phyloP scores from a whole-genome alignment of 2,113 vertebrate genomes.

The Amblyopsis rosae region DNA sequence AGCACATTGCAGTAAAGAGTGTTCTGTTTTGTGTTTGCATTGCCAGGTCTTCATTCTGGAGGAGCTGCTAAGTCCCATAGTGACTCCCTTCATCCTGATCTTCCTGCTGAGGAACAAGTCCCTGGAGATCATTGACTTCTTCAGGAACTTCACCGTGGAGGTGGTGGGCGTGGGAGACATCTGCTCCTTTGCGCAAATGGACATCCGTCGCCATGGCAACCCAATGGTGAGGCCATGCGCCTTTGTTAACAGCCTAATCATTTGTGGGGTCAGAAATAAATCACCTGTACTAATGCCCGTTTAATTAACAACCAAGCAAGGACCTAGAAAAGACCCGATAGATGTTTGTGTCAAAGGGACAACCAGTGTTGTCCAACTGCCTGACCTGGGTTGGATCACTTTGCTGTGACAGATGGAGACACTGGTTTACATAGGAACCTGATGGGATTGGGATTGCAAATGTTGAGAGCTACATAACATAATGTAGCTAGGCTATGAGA shows the following conservation, averaged over 20 bases:
- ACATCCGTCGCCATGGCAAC: conserved; percentile 95
- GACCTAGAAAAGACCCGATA: too few relatives aligned
- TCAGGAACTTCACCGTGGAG: conserved; percentile 97
- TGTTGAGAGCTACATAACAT: too few relatives aligned
- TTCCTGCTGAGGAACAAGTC: conserved; percentile 92
- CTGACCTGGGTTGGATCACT: too few relatives aligned
- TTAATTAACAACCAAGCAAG: too few relatives aligned
- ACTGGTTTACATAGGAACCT: background rate
- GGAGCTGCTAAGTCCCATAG: conserved; percentile 93
- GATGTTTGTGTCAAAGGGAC: too few relatives aligned
- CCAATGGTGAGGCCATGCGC: conserved; percentile 81
- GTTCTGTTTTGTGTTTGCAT: background rate
- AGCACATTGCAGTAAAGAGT: too few relatives aligned
- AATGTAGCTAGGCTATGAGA: too few relatives aligned
- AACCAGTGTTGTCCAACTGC: too few relatives aligned
- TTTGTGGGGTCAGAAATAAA: too few relatives aligned
- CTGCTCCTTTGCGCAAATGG: conserved; percentile 98
- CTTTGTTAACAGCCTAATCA: too few relatives aligned
- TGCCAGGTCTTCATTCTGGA: conserved; percentile 94
- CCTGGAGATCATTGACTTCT: conserved; percentile 97
- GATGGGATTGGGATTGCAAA: background rate
- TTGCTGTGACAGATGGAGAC: too few relatives aligned
- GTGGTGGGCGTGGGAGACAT: conserved; percentile 98
- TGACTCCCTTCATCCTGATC: conserved; percentile 96
- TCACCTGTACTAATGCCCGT: too few relatives aligned